Base-by-base conservation (phyloP, 2,797 vertebrate genomes). In the Hyperoplus lanceolatus region DNA sequence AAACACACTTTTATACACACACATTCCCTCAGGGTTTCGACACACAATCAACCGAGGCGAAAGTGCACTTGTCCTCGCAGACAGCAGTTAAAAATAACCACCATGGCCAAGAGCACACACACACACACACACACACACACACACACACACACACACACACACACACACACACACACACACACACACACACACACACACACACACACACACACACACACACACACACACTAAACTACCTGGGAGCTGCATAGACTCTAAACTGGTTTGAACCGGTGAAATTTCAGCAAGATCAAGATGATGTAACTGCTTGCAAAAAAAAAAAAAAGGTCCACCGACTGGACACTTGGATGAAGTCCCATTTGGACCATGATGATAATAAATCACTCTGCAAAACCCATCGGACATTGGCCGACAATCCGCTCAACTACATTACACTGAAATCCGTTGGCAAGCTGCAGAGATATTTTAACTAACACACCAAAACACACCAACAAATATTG, bases 21-120 rank as follows among this genome's bases (percentile, higher is more conserved):
- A 57, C 39, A 8, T 3, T 56, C 71, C 82, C 79, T 49, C 15
- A 7, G 63, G 79, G 59, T 48, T 61, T 71, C 55, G 55, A 36
- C 76, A 61, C 74, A 83, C 79, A 80, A 84, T 72, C 82, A 56
- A 63, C 80, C 18, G 43, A 83, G 79, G 73, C 79, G 70, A 77
- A 71, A 77, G 83, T 66, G 77, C 70, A 71, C 59, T 70, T n/a
- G 64, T 83, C 79, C 81, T 76, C 7, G 49, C 60, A 76, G 81
- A 84, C 67, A 66, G 43, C 64, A 74, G 86, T 83, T 92, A 91
- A 91, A 94, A 93, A 92, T 92, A 93, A 82, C 88, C 36, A 6
- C 56, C 45, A 43, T 65, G 76, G 65, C 61, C 64, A 43, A 7
- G 42, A 6, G 10, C 42, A 77, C 54, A 73, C 49, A 57, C 36